Evolutionary conservation across 2,113 vertebrate genomes (phyloP).

Genomic region (Platysternon megacephalum): DNA sequence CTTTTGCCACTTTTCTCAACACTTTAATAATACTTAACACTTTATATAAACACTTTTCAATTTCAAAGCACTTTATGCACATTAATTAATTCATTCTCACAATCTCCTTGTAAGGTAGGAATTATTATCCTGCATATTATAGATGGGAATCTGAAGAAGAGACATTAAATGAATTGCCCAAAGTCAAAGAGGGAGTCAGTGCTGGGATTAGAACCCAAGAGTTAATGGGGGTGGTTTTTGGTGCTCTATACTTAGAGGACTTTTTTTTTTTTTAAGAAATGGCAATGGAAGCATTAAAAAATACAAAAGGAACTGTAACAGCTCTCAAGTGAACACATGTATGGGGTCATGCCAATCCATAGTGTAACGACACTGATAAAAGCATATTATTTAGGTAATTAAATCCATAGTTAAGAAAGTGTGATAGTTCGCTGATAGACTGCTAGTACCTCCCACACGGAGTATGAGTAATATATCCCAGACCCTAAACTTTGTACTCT

Average conservation of each 20-base stretch:
- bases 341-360: neutral
- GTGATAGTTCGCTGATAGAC: neutral
- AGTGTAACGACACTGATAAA: neutral
- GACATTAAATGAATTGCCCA: neutral
- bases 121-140: neutral
- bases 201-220: neutral
- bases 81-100: neutral
- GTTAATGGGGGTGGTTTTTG: neutral
- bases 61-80: neutral
- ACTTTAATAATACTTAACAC: neutral
- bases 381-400: neutral
- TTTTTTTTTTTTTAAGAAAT: neutral
- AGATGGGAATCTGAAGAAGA: neutral
- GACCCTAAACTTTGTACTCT: neutral
- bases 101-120: neutral
- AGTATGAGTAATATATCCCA: neutral
- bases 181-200: neutral
- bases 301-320: neutral
- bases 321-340: neutral
- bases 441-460: fast-evolving
- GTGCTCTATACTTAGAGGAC: neutral
- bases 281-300: neutral
- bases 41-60: neutral
- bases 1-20: neutral
- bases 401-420: neutral